Evolutionary conservation across 2,797 vertebrate species (phyloP), one percentile per base, ranked within the genome.

Genomic region (Liasis olivaceus): DNA sequence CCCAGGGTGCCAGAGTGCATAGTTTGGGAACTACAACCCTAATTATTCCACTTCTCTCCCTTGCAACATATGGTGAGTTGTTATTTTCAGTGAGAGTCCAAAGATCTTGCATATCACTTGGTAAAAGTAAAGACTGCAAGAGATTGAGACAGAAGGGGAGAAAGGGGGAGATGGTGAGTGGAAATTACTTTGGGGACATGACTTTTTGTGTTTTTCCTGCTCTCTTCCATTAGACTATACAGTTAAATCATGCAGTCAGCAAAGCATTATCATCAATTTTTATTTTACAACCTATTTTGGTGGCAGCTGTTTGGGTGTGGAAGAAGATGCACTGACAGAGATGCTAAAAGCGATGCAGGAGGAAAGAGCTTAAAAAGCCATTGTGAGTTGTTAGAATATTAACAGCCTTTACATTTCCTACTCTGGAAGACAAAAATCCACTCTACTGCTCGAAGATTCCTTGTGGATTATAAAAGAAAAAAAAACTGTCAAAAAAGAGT

Each of bases 401-500:
- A 96, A 96, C 28, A 95, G 94, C 96, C 91, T 94, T 95, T 95
- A 96, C 95, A 96, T 95, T 97, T 96, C 92, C 0, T 95, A 85
- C 92, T 96, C 95, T 95, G 92, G 96, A 97, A 96, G 87, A 92
- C 81, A 87, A 90, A 97, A 95, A 97, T 95, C 94, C 94, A 95
- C 95, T 96, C 95, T 95, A 90, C 91, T 94, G 90, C 95, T 96
- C 95, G 96, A 96, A 97, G 95, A 97, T 97, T 87, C 97, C 96
- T 96, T 84, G 91, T 95, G 95, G 97, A 97, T 97, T 98, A 96
- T 96, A 96, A 97, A 97, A 93, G 90, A 94, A 95, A 89, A 96
- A 97, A 95, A 63, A 89, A 95, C 6, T 94, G 97, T 96, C 93
- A 96, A 96, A 97, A 97, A 96, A 93, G 95, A 97, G 97, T 98